Evolutionary conservation across 2,113 vertebrate genomes (phyloP).

Genomic region (Acinonyx jubatus): DNA sequence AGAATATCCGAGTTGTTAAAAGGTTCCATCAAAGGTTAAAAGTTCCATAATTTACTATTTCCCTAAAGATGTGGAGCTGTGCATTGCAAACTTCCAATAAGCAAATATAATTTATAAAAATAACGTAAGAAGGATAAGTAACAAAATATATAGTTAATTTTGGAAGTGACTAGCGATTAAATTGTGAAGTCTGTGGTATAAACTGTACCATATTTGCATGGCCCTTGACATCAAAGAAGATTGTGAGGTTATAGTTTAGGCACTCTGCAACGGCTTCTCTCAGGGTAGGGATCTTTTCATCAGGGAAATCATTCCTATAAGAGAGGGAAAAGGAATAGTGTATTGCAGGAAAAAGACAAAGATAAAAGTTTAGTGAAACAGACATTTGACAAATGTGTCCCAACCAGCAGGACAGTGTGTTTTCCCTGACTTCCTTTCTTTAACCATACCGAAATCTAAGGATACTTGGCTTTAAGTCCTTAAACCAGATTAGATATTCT

Average conservation of each 20-base stretch:
- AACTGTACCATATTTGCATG: conserved; percentile 91
- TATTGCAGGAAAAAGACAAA: not conserved
- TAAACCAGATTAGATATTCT: not conserved
- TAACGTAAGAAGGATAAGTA: conserved; percentile 23
- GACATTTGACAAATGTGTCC: not conserved
- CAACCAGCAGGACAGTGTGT: not conserved
- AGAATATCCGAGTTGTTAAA: not conserved
- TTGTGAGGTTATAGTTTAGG: conserved; percentile 89
- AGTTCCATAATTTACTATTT: not conserved
- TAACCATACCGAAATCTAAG: not conserved
- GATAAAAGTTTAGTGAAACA: not conserved
- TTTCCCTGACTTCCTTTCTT: not conserved
- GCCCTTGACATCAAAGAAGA: conserved; percentile 99
- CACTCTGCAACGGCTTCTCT: conserved; percentile 93
- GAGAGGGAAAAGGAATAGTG: not conserved
- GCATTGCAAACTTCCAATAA: not conserved
- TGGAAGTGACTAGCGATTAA: not conserved
- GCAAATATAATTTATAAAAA: conserved; percentile 30
- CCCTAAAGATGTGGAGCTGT: conserved; percentile 21
- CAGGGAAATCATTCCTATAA: conserved; percentile 89
- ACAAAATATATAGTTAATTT: conserved; percentile 8
- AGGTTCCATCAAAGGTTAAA: not conserved
- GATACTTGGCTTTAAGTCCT: not conserved
- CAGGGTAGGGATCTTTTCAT: conserved; percentile 94
- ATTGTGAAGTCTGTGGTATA: not conserved